A percentile compares a stretch with the other conserved stretches of the same genome.
These are phyloP conservation scores for Scelioninae gen. 2 DNA, from an alignment of 2,888 invertebrate genomes.

Conservation along the genomic window DNA sequence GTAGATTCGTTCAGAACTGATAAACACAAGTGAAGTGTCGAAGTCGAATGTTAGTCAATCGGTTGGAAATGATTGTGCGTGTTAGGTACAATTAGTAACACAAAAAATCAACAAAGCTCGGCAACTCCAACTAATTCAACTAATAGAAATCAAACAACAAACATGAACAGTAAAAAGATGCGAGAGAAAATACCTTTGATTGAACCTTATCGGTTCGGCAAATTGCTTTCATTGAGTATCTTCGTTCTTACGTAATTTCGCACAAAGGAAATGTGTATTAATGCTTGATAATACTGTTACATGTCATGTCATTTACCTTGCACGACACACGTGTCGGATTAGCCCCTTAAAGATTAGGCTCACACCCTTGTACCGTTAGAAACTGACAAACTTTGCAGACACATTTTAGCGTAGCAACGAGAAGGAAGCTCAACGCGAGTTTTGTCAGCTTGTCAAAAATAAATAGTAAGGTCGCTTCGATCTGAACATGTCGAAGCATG, in stretches of 20 bases:
- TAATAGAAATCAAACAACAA: conserved; percentile 16
- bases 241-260: conserved; percentile 3
- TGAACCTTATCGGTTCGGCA: background rate
- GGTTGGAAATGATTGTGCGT: conserved; percentile 9
- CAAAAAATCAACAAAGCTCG: conserved; percentile 20
- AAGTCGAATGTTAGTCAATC: conserved; percentile 1
- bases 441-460: background rate
- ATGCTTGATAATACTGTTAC: conserved; percentile 29
- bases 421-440: conserved; percentile 2
- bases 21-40: background rate
- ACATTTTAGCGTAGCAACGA: conserved; percentile 7
- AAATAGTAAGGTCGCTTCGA: background rate
- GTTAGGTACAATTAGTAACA: conserved; percentile 13
- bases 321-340: conserved; percentile 2
- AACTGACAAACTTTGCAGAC: conserved; percentile 15
- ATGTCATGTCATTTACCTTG: conserved; percentile 33
- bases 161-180: conserved; percentile 10
- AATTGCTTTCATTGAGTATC: conserved; percentile 8
- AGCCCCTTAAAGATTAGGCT: conserved; percentile 24
- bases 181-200: conserved; percentile 6
- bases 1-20: background rate
- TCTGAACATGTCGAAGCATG: no score
- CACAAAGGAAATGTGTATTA: conserved; percentile 8
- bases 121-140: conserved; percentile 9
- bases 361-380: conserved; percentile 24